Evolutionary conservation across 2,888 invertebrate genomes (phyloP).

Genomic region (Drosophila suboccidentalis): DNA sequence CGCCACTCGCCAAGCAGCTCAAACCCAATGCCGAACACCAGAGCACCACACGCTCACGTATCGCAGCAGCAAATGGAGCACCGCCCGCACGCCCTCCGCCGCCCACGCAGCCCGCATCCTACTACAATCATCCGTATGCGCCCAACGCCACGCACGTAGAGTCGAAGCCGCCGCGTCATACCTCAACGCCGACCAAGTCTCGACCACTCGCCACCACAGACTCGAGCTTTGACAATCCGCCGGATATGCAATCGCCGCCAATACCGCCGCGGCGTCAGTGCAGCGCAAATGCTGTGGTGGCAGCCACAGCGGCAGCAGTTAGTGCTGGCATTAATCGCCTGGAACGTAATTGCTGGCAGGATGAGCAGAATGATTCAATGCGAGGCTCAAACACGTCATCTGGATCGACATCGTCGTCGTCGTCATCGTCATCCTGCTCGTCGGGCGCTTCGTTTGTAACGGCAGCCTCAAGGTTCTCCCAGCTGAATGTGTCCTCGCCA

Average conservation of each 20-base stretch:
- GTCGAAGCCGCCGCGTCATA: conserved; percentile 66
- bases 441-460: conserved; percentile 80
- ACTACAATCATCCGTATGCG: conserved; percentile 82
- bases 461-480: conserved; percentile 78
- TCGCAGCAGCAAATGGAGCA: conserved; percentile 50
- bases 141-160: conserved; percentile 41
- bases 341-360: conserved; percentile 82
- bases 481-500: conserved; percentile 68
- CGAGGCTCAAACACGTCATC: conserved; percentile 72
- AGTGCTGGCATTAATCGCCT: conserved; percentile 78
- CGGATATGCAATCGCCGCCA: conserved; percentile 85
- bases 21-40: conserved; percentile 81
- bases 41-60: conserved; percentile 60
- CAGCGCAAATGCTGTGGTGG: conserved; percentile 68
- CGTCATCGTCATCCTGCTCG: conserved; percentile 74
- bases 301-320: conserved; percentile 78
- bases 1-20: conserved; percentile 74
- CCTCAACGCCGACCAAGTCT: conserved; percentile 56
- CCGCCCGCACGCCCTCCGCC: conserved; percentile 71
- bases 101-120: conserved; percentile 64
- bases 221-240: conserved; percentile 84
- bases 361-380: conserved; percentile 67
- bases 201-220: conserved; percentile 70
- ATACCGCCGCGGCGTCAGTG: conserved; percentile 83
- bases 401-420: conserved; percentile 65